These are phyloP conservation scores for Mycogona germanica DNA, from an alignment of 2,888 invertebrate genomes.

Conservation along the genomic window DNA sequence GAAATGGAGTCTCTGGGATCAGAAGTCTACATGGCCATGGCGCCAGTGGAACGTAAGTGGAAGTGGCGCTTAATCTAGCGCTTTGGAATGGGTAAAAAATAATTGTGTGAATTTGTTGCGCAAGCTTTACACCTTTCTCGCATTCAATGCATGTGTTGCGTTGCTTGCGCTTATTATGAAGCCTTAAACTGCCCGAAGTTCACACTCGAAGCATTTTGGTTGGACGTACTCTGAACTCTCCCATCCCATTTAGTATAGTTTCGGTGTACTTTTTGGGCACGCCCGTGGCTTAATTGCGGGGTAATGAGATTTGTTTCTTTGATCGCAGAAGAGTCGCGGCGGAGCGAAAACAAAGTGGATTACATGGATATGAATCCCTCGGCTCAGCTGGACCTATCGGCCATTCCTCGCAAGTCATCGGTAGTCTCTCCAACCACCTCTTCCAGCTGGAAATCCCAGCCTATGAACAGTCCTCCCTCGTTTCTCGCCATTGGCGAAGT, in stretches of 20 bases:
- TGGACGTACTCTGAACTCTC: too few species aligned
- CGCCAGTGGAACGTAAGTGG: conserved; percentile 7
- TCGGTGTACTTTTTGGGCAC: too few species aligned
- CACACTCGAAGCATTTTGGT: too few species aligned
- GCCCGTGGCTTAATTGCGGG: too few species aligned
- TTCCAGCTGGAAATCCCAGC: neutral
- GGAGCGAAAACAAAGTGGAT: neutral
- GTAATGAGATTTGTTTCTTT: neutral
- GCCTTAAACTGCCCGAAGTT: too few species aligned
- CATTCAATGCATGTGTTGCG: too few species aligned
- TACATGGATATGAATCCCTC: conserved; percentile 4
- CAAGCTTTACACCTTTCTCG: too few species aligned
- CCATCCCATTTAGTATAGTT: too few species aligned
- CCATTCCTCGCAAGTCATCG: neutral
- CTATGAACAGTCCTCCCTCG: neutral
- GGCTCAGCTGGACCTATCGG: conserved; percentile 22
- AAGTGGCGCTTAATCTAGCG: neutral
- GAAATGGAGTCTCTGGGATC: neutral
- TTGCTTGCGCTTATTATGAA: too few species aligned
- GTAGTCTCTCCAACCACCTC: neutral
- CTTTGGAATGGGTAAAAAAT: too few species aligned
- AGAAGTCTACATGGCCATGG: conserved; percentile 7
- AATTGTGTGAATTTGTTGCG: too few species aligned
- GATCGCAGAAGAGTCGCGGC: neutral
- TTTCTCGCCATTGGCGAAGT: neutral